phyloP scores from a whole-genome alignment of 2,797 vertebrate genomes.

The Myotis pilosus region DNA sequence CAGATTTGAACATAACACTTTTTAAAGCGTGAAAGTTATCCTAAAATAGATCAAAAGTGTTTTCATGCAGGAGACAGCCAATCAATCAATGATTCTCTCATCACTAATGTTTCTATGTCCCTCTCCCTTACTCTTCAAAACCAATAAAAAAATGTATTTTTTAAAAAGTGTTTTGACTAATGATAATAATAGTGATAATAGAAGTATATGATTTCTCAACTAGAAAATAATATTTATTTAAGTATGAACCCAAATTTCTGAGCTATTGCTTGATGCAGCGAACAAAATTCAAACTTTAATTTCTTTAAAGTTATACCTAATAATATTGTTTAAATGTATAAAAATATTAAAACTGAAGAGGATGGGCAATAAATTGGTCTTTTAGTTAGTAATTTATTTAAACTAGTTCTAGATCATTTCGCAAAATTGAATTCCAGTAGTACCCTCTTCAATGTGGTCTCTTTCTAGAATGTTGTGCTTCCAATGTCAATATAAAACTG shows the following conservation, averaged over 20 bases:
- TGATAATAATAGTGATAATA: neutral
- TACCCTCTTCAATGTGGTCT: neutral
- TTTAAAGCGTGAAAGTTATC: neutral
- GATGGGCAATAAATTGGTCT: neutral
- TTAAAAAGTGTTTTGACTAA: neutral
- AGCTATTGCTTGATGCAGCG: neutral
- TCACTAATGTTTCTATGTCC: too few species aligned
- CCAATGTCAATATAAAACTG: neutral
- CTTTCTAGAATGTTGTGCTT: neutral
- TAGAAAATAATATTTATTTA: neutral
- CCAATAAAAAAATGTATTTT: too few species aligned
- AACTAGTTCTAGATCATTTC: neutral
- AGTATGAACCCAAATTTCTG: neutral
- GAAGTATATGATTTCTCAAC: neutral
- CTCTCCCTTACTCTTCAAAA: too few species aligned
- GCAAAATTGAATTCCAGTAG: neutral
- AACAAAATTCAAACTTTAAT: neutral
- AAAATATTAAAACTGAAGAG: neutral
- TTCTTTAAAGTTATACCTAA: slow-evolving; percentile 19
- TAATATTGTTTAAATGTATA: neutral
- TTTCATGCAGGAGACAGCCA: too few species aligned
- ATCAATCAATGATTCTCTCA: too few species aligned
- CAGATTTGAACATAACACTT: neutral
- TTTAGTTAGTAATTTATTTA: neutral
- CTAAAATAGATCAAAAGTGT: too few species aligned